Conservation (phyloP, 2,797 vertebrate genomes). For the Momotus momota region DNA sequence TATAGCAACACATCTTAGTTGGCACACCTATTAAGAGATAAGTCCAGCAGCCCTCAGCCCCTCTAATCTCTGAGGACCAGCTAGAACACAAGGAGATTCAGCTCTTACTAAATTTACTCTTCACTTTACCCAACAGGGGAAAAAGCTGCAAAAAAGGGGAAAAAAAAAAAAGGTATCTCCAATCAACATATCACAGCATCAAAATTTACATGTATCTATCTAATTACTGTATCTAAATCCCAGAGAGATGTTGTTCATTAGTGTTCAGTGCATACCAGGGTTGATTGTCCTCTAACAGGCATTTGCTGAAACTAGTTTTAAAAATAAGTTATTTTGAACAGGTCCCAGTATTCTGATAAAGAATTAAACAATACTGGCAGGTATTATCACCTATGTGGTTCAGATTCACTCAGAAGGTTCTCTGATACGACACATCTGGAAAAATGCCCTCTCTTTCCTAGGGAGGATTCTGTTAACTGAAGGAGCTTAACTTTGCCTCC, state of each 20-base stretch:
- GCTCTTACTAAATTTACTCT: no score
- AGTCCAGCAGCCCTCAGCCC: no score
- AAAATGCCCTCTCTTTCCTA: not conserved
- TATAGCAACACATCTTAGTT: no score
- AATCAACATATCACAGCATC: not conserved
- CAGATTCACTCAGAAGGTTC: not conserved
- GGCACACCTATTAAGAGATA: no score
- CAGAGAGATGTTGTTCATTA: not conserved
- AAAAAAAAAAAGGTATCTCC: accelerated
- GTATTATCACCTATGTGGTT: not conserved
- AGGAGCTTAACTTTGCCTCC: not conserved
- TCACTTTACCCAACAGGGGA: no score
- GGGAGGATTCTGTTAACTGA: not conserved
- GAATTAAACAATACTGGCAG: no score
- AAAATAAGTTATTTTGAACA: not conserved
- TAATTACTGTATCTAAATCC: not conserved
- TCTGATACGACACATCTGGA: not conserved
- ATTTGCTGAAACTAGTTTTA: not conserved
- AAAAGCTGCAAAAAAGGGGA: not conserved
- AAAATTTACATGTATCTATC: not conserved
- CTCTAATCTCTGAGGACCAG: no score
- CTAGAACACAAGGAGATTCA: no score
- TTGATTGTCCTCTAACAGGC: not conserved
- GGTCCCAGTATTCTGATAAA: not conserved
- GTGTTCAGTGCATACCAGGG: not conserved